Base-by-base conservation (phyloP, 2,113 vertebrate genomes). In the Cyanoderma ruficeps region DNA sequence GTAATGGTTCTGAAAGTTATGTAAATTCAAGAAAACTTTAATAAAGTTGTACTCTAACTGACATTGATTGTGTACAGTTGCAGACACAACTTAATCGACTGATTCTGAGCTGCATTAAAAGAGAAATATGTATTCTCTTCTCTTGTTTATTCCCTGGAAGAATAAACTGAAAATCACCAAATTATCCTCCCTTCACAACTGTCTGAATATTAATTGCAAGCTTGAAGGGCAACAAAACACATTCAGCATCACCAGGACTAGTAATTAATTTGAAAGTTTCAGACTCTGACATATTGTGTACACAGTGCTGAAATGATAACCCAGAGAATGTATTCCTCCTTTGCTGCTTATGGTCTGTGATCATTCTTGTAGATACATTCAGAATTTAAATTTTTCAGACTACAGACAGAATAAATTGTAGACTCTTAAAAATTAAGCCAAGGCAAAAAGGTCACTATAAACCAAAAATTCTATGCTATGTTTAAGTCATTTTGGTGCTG, bases 11-110 rank as follows among this genome's bases (percentile, higher is more conserved):
- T 98, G 97, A 97, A 97, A 98, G 97, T 98, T 97, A 97, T 97
- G 96, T 97, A 97, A 97, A 97, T 97, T 97, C 95, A 90, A 90
- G 96, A 96, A 97, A 98, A 96, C 97, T 98, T 97, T 95, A 98
- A 94, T 98, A 97, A 97, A 97, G 97, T 97, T 97, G 96, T 96
- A 96, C 94, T 95, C 94, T 97, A 96, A 96, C 95, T 97, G 97
- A 97, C 97, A 96, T 76, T 81, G 83, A 95, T 95, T 97, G 96
- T 95, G 96, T 95, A 95, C 95, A 93, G 81, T 94, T 95, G 86
- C 87, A 95, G 89, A 94, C 86, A 95, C 93, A 98, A 97, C 86
- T 97, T 97, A 97, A 97, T 96, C 96, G 97, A 90, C 74, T 61
- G 83, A 95, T 95, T 95, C 95, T 81, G 71, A 81, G 68, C 89